Conservation (phyloP, 92 coral and sea anemone genomes). For the Heteractis magnifica region DNA sequence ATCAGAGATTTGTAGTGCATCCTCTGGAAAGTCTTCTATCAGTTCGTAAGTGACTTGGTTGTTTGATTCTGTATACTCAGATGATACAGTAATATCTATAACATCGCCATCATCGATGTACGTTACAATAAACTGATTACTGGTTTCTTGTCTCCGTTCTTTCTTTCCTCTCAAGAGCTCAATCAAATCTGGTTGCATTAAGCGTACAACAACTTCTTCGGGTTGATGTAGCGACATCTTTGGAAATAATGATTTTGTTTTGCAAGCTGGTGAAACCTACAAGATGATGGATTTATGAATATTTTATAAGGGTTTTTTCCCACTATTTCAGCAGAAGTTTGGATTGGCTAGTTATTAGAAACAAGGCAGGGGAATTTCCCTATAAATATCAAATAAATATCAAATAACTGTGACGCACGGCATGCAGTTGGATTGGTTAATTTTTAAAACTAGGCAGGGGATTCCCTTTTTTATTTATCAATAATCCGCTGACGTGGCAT, state of each 20-base stretch:
- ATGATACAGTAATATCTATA: not conserved
- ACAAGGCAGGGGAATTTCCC: not conserved
- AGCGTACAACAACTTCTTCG: not conserved
- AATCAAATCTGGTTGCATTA: not conserved
- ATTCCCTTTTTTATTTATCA: not conserved
- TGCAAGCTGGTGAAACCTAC: not conserved
- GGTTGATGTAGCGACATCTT: not conserved
- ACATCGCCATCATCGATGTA: not conserved
- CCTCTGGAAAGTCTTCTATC: slow-evolving; percentile 43
- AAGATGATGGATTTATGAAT: not conserved
- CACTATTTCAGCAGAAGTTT: not conserved
- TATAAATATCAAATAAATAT: not conserved
- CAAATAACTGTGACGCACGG: not conserved
- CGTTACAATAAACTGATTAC: not conserved
- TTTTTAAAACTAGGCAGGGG: not conserved
- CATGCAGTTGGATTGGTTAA: not conserved
- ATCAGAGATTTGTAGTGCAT: not conserved
- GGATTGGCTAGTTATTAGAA: not conserved
- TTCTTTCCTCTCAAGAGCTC: not conserved
- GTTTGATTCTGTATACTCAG: not conserved
- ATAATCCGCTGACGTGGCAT: not conserved
- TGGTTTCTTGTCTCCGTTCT: not conserved
- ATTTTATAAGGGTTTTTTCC: not conserved
- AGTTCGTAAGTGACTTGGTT: slow-evolving; percentile 30
- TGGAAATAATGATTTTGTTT: not conserved